phyloP scores from a whole-genome alignment of 1,140 invertebrate species.

The Phocides pigmalion region DNA sequence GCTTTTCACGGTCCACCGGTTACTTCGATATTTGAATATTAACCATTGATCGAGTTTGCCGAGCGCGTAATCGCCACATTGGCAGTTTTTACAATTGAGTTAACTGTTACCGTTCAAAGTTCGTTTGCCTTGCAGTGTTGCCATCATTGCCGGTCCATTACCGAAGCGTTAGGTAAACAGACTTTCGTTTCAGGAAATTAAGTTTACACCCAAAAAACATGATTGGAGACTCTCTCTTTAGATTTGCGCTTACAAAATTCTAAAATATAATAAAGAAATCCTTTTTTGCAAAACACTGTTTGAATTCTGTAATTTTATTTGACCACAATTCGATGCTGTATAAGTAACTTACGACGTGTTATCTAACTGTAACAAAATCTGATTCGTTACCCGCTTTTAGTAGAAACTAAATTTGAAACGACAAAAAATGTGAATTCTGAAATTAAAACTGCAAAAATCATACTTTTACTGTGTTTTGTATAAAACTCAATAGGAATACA shows the following conservation, averaged over 20 bases:
- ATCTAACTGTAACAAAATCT: slow-evolving; percentile 21
- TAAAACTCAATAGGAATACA: no score
- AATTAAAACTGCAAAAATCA: background rate
- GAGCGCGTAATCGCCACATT: slow-evolving; percentile 16
- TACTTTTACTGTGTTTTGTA: background rate
- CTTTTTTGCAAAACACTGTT: slow-evolving; percentile 7
- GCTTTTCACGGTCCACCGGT: slow-evolving; percentile 23
- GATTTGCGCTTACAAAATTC: slow-evolving; percentile 10
- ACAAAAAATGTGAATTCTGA: slow-evolving; percentile 9
- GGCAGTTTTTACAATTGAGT: slow-evolving; percentile 34
- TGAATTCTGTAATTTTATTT: slow-evolving; percentile 16
- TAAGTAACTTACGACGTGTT: slow-evolving; percentile 22
- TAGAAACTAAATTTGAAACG: slow-evolving; percentile 13
- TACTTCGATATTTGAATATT: slow-evolving; percentile 27
- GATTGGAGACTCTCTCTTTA: slow-evolving; percentile 18
- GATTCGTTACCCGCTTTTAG: slow-evolving; percentile 3
- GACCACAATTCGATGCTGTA: background rate
- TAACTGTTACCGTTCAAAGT: slow-evolving; percentile 19
- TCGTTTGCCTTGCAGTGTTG: slow-evolving; percentile 19
- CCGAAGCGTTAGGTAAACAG: slow-evolving; percentile 27
- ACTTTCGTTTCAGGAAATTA: slow-evolving; percentile 32
- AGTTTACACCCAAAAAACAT: slow-evolving; percentile 22
- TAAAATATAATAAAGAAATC: slow-evolving; percentile 16
- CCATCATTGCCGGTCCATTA: slow-evolving; percentile 25
- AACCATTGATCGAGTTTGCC: slow-evolving; percentile 30